Evolutionary conservation across 2,888 invertebrate species (phyloP).

Genomic region (Proisotoma minuta): DNA sequence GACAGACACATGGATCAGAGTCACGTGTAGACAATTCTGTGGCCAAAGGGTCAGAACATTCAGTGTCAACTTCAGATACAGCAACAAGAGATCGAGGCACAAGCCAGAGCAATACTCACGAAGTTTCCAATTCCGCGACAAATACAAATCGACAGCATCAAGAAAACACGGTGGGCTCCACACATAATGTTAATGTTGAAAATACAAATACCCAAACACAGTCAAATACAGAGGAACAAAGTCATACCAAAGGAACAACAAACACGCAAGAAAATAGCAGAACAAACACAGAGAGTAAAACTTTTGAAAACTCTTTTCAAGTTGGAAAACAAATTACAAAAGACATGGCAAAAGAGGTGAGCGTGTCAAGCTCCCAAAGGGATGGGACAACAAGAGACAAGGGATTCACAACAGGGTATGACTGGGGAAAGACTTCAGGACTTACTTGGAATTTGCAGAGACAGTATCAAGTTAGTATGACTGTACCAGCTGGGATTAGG

Average conservation of each 20-base stretch:
- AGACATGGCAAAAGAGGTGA: neutral
- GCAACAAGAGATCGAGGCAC: neutral
- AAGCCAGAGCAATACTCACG: neutral
- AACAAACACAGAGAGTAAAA: neutral
- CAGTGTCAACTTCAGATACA: neutral
- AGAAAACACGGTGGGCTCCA: neutral
- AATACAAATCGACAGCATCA: neutral
- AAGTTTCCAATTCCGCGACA: neutral
- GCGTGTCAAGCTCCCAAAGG: neutral
- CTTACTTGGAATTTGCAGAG: neutral
- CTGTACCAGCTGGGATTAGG: neutral
- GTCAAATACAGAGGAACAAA: neutral
- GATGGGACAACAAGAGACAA: neutral
- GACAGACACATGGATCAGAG: neutral
- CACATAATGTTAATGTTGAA: neutral
- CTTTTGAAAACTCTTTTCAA: neutral
- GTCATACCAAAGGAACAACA: too few relatives aligned
- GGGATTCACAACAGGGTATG: neutral
- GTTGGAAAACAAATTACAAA: neutral
- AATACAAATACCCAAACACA: neutral
- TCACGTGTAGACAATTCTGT: neutral
- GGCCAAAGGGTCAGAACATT: neutral
- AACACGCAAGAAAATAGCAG: neutral
- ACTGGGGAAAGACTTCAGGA: slow-evolving; percentile 1
- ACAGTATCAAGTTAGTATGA: neutral